phyloP scores from a whole-genome alignment of 1,140 invertebrate species.

The Meteorus sp. region DNA sequence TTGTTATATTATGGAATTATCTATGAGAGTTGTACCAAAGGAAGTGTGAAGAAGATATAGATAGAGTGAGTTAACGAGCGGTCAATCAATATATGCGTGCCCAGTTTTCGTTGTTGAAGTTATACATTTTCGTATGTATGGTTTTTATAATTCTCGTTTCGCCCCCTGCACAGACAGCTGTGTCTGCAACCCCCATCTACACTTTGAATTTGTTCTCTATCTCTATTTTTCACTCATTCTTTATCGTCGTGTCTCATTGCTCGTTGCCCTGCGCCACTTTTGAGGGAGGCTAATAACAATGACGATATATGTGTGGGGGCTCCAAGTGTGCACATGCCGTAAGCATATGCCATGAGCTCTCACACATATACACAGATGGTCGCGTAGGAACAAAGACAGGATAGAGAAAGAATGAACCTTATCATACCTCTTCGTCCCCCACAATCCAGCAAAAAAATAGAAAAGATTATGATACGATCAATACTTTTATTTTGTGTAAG shows the following conservation, averaged over 20 bases:
- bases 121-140: conserved; percentile 18
- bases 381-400: conserved; percentile 7
- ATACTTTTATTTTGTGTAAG: no score
- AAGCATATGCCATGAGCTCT: conserved; percentile 39
- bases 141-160: conserved; percentile 22
- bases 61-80: neutral
- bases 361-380: conserved; percentile 46
- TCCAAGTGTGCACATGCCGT: conserved; percentile 40
- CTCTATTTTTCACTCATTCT: conserved; percentile 13
- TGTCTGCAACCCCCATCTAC: conserved; percentile 20
- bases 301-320: conserved; percentile 41
- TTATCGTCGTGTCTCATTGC: conserved; percentile 6
- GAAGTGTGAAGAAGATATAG: neutral
- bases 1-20: no score
- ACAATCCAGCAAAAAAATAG: no score
- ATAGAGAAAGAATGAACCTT: no score
- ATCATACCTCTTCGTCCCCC: neutral
- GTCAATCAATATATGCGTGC: conserved; percentile 23
- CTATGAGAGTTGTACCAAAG: no score
- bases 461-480: no score
- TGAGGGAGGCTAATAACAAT: conserved; percentile 45
- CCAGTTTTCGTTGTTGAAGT: conserved; percentile 5
- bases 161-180: conserved; percentile 33
- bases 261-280: conserved; percentile 24
- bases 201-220: no score